Evolutionary conservation across 2,888 invertebrate species (phyloP).

Genomic region (Mesoligia furuncula): DNA sequence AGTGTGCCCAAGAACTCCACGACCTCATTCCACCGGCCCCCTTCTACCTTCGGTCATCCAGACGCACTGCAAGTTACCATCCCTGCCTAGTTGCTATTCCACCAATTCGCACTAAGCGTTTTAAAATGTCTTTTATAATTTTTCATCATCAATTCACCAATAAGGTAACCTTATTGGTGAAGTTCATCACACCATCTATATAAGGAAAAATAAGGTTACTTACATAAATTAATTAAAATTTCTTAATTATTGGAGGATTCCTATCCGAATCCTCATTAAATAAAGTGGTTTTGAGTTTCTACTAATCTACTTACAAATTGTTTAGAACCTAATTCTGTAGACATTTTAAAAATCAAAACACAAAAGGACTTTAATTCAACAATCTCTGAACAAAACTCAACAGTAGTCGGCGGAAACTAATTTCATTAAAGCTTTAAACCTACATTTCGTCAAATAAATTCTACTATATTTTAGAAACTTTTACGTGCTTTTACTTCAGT

Average conservation of each 20-base stretch:
- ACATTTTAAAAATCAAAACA: conserved; percentile 11
- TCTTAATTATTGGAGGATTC: neutral
- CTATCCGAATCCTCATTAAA: neutral
- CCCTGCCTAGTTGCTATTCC: too few relatives aligned
- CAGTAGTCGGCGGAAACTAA: conserved; percentile 66
- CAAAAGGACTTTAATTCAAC: conserved; percentile 16
- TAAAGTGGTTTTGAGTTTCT: neutral
- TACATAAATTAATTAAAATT: neutral
- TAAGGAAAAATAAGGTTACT: neutral
- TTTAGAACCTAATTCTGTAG: conserved; percentile 4
- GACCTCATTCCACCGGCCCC: too few relatives aligned
- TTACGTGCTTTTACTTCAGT: conserved; percentile 26
- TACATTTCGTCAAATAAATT: conserved; percentile 65
- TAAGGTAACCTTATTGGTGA: too few relatives aligned
- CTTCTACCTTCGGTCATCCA: too few relatives aligned
- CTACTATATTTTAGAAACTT: conserved; percentile 65
- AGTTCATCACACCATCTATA: too few relatives aligned
- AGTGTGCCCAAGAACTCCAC: too few relatives aligned
- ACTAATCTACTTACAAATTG: neutral
- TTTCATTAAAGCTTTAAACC: conserved; percentile 65
- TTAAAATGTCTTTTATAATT: too few relatives aligned
- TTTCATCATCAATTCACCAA: too few relatives aligned
- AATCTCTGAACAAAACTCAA: conserved; percentile 58
- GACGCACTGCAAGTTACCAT: too few relatives aligned
- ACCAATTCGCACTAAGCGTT: too few relatives aligned